These are phyloP conservation scores for Abrostola triplasia DNA, from an alignment of 2,888 invertebrate genomes.

Conservation along the genomic window DNA sequence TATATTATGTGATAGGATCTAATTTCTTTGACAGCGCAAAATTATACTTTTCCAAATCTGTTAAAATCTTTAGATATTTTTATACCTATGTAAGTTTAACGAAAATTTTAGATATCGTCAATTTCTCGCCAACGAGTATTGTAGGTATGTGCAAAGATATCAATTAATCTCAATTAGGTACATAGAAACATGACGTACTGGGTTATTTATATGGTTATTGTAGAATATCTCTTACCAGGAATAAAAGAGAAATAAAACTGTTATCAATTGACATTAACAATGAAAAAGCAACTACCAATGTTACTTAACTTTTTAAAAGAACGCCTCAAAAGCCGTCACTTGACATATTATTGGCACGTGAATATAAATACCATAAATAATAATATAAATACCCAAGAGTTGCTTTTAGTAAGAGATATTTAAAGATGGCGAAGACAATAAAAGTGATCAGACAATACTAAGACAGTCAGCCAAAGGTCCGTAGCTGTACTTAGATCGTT, in stretches of 20 bases:
- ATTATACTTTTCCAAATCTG: constrained; percentile 22
- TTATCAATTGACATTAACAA: not conserved
- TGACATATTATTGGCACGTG: no score
- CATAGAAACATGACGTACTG: constrained; percentile 13
- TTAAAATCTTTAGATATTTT: constrained; percentile 42
- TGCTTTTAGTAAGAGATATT: constrained; percentile 20
- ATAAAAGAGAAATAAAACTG: not conserved
- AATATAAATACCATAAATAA: not conserved
- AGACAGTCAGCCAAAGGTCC: constrained; percentile 8
- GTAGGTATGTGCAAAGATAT: constrained; percentile 32
- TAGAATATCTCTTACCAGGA: constrained; percentile 11
- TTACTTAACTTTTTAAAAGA: not conserved
- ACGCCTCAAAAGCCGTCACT: no score
- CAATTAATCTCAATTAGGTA: constrained; percentile 57
- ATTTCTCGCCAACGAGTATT: constrained; percentile 56
- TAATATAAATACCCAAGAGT: not conserved
- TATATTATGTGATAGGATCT: constrained; percentile 2
- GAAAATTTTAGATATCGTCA: constrained; percentile 53
- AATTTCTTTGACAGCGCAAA: constrained; percentile 31
- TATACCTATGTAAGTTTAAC: constrained; percentile 37
- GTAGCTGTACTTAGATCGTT: constrained; percentile 23
- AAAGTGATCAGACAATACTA: constrained; percentile 52
- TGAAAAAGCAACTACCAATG: not conserved
- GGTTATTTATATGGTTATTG: constrained; percentile 13
- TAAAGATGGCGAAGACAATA: constrained; percentile 41